These are phyloP conservation scores for Prorops nasuta DNA, from an alignment of 1,140 invertebrate species.

Conservation along the genomic window DNA sequence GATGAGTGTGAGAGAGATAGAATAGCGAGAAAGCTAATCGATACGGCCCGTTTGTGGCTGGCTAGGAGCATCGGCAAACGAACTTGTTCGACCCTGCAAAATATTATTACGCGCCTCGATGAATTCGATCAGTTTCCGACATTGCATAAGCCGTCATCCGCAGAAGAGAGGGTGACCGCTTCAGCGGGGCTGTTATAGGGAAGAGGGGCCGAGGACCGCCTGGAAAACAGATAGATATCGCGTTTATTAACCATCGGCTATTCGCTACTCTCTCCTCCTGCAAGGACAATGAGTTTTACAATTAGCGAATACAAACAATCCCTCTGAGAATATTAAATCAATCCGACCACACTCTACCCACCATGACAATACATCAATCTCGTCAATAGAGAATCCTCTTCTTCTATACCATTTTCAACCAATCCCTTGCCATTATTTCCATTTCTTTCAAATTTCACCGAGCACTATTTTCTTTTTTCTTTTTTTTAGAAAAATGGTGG, in stretches of 20 bases:
- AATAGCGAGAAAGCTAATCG: slow-evolving; percentile 31
- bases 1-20: neutral
- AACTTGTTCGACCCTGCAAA: slow-evolving; percentile 49
- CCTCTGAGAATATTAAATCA: neutral
- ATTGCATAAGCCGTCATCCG: slow-evolving; percentile 47
- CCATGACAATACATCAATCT: no score
- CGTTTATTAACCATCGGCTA: neutral
- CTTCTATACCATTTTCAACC: no score
- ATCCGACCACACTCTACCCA: no score
- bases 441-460: no score
- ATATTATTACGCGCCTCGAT: slow-evolving; percentile 49
- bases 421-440: no score
- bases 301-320: neutral
- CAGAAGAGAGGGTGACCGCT: slow-evolving; percentile 19
- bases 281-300: neutral
- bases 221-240: neutral
- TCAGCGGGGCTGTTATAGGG: no score
- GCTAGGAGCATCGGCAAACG: slow-evolving; percentile 41
- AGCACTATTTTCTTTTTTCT: no score
- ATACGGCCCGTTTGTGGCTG: slow-evolving; percentile 38
- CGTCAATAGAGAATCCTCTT: no score
- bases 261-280: neutral
- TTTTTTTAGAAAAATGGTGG: no score
- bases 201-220: no score
- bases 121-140: slow-evolving; percentile 47